Percentiles rank a stretch among this genome's conserved stretches.
Evolutionary conservation across 2,888 invertebrate species (phyloP).

Genomic region (Eupithecia pulchellata): DNA sequence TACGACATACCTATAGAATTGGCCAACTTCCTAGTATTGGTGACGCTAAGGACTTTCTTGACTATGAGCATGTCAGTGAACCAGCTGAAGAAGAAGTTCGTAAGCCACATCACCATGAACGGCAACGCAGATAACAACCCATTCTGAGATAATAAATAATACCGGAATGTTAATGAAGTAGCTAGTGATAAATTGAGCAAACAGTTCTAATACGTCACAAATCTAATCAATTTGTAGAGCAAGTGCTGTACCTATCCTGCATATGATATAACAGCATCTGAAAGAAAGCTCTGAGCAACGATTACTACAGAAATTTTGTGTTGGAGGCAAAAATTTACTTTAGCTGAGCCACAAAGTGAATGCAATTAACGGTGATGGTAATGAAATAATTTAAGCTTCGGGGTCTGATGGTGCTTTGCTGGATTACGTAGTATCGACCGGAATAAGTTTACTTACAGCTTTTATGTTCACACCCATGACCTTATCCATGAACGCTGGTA

Average conservation of each 20-base stretch:
- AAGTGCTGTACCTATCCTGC: background rate
- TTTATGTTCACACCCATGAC: conserved; percentile 88
- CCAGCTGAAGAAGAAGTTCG: conserved; percentile 89
- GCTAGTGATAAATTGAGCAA: background rate
- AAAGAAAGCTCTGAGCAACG: background rate
- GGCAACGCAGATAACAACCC: conserved; percentile 89
- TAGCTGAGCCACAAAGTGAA: background rate
- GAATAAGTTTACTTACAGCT: conserved; percentile 56
- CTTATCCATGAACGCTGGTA: conserved; percentile 90
- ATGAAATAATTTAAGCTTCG: background rate
- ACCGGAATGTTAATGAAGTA: background rate
- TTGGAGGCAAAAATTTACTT: background rate
- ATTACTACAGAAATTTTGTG: background rate
- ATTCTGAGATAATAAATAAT: conserved; percentile 74
- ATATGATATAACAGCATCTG: no score
- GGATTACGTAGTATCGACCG: background rate
- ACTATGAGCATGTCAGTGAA: conserved; percentile 87
- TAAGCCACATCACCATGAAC: conserved; percentile 90
- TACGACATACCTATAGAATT: conserved; percentile 76
- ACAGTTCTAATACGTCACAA: background rate
- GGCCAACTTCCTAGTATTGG: conserved; percentile 85
- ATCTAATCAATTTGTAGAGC: background rate
- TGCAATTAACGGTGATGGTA: background rate
- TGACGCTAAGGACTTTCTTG: conserved; percentile 80
- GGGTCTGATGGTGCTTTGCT: background rate